Evolutionary conservation across 2,888 invertebrate genomes (phyloP).

Genomic region (Ochropleura leucogaster): DNA sequence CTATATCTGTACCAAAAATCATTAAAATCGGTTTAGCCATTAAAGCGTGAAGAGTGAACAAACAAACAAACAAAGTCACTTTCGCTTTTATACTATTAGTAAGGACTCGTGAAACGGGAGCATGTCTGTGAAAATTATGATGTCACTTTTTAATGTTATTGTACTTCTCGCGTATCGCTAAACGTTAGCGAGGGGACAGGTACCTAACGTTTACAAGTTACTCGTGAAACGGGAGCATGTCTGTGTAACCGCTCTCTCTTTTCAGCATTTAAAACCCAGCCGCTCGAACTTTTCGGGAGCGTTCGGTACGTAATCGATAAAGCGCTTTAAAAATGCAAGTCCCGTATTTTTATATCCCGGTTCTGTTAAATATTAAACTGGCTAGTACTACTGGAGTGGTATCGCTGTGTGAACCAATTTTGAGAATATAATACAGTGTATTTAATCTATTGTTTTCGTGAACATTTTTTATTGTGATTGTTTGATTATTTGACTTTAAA

Average conservation of each 20-base stretch:
- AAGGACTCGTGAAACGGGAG: too few relatives aligned
- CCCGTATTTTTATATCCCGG: constrained; percentile 53
- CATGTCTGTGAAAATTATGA: too few relatives aligned
- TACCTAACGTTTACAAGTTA: not conserved
- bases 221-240: not conserved
- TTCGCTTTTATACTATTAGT: too few relatives aligned
- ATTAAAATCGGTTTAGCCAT: too few relatives aligned
- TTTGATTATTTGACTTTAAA: constrained; percentile 6
- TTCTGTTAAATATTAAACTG: constrained; percentile 41
- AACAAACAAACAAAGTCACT: too few relatives aligned
- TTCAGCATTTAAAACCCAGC: constrained; percentile 50
- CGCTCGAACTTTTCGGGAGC: constrained; percentile 34
- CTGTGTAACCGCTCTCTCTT: constrained; percentile 23
- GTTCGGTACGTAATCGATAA: constrained; percentile 55
- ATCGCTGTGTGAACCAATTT: constrained; percentile 59
- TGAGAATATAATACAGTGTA: constrained; percentile 34
- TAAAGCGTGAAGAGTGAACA: too few relatives aligned
- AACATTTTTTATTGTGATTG: constrained; percentile 49
- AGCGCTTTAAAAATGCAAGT: constrained; percentile 63
- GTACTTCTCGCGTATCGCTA: not conserved
- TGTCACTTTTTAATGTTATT: too few relatives aligned
- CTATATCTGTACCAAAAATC: too few relatives aligned
- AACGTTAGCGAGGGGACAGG: not conserved
- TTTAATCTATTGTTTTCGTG: constrained; percentile 51
- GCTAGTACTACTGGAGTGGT: constrained; percentile 42